These are phyloP conservation scores for Gymnocypris eckloni DNA, from an alignment of 2,797 vertebrate genomes.

Conservation along the genomic window DNA sequence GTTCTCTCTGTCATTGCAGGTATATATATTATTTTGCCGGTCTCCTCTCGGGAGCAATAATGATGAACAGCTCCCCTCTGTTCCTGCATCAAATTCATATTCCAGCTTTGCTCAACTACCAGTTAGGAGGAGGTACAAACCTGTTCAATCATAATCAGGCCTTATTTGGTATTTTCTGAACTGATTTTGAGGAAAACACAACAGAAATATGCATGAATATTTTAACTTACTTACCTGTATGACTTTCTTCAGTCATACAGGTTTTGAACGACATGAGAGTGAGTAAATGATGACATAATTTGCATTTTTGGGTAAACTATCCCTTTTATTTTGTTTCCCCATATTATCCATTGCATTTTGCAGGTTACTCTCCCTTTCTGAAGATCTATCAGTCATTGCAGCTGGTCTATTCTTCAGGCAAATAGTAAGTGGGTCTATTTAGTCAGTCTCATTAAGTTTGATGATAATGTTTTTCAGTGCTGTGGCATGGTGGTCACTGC, in stretches of 20 bases:
- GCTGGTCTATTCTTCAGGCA: slow-evolving; percentile 88
- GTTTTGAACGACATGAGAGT: not conserved
- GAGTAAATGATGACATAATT: not conserved
- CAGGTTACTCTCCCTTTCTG: slow-evolving; percentile 89
- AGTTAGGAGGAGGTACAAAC: slow-evolving; percentile 80
- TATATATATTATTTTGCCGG: slow-evolving; percentile 92
- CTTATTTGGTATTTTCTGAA: slow-evolving; percentile 1
- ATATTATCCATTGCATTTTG: slow-evolving; percentile 44
- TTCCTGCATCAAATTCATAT: slow-evolving; percentile 84
- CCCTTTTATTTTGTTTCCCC: not conserved
- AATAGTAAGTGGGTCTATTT: slow-evolving; percentile 83
- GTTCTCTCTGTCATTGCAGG: slow-evolving; percentile 67
- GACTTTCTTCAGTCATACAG: not conserved
- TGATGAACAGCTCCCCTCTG: slow-evolving; percentile 91
- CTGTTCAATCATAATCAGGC: not conserved
- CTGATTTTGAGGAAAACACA: not conserved
- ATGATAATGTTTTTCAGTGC: not conserved
- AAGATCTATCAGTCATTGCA: slow-evolving; percentile 95
- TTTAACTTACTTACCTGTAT: too few species aligned
- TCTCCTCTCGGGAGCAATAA: slow-evolving; percentile 86
- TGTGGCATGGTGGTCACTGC: not conserved
- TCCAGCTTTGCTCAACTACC: slow-evolving; percentile 80
- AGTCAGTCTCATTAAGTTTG: slow-evolving; percentile 31
- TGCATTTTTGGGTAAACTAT: not conserved
- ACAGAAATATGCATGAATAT: not conserved